phyloP scores from a whole-genome alignment of 2,113 vertebrate species.

The Arvicanthis niloticus region DNA sequence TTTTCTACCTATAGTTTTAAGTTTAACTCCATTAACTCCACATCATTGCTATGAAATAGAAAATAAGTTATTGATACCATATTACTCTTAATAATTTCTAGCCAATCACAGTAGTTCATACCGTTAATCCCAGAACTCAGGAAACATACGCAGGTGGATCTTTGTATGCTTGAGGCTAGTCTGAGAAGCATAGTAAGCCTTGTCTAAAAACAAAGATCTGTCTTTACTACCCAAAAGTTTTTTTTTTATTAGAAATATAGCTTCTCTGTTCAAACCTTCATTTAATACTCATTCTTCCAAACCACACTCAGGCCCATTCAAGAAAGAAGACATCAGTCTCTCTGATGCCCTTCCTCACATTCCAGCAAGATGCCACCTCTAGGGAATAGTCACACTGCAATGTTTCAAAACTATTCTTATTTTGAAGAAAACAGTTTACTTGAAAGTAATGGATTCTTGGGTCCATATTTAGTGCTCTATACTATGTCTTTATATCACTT shows the following conservation, averaged over 20 bases:
- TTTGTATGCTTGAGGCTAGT: not conserved
- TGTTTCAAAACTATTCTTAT: not conserved
- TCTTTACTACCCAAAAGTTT: not conserved
- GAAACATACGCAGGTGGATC: not conserved
- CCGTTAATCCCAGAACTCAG: not conserved
- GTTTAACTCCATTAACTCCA: not conserved
- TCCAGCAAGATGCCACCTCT: not conserved
- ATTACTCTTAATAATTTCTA: not conserved
- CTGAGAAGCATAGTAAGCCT: not conserved
- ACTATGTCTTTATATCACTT: not conserved
- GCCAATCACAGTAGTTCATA: not conserved
- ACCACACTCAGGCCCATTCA: not conserved
- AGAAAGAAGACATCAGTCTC: not conserved
- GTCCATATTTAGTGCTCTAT: not conserved
- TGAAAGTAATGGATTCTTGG: not conserved
- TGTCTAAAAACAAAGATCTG: too few species aligned
- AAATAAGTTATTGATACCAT: not conserved
- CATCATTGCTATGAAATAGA: not conserved
- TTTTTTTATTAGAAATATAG: not conserved
- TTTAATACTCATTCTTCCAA: not conserved
- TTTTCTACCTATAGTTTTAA: not conserved
- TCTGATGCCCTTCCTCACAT: not conserved
- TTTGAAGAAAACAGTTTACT: conserved; percentile 29
- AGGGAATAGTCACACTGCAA: not conserved
- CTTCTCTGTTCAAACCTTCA: not conserved